Percentiles rank a stretch among this genome's conserved stretches.
phyloP scores from a whole-genome alignment of 2,888 invertebrate species.

The Campaea margaritaria region DNA sequence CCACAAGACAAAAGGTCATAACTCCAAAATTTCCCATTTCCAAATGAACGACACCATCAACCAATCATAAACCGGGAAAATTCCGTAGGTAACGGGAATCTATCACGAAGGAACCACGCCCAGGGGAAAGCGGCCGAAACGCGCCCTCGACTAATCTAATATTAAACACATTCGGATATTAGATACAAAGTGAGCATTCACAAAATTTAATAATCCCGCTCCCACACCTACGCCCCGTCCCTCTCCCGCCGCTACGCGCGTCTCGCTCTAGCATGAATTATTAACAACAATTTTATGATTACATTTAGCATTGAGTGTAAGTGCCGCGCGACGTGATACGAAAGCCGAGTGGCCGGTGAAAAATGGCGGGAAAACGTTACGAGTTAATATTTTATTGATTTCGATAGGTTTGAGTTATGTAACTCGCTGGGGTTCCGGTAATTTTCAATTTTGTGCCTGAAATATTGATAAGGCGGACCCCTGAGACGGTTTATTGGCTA shows the following conservation, averaged over 20 bases:
- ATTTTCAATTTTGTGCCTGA: conserved; percentile 83
- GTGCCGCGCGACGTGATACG: conserved; percentile 78
- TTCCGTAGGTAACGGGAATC: conserved; percentile 65
- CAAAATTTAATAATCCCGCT: conserved; percentile 83
- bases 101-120: conserved; percentile 72
- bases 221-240: conserved; percentile 61
- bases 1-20: conserved; percentile 44
- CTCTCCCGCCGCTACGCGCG: conserved; percentile 46
- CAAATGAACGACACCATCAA: conserved; percentile 65
- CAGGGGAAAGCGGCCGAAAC: conserved; percentile 59
- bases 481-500: conserved; percentile 51
- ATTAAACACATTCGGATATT: conserved; percentile 85
- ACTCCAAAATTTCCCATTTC: conserved; percentile 66
- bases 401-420: conserved; percentile 83
- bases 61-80: conserved; percentile 78
- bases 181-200: conserved; percentile 85
- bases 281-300: conserved; percentile 85
- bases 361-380: conserved; percentile 78
- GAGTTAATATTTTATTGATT: conserved; percentile 83
- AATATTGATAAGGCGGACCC: conserved; percentile 76
- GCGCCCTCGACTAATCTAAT: conserved; percentile 81
- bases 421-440: conserved; percentile 68
- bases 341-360: conserved; percentile 75
- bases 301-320: conserved; percentile 80
- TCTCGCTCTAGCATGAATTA: conserved; percentile 74